These are phyloP conservation scores for Galaxea fascicularis DNA, from an alignment of 92 coral and sea anemone species.

Conservation along the genomic window DNA sequence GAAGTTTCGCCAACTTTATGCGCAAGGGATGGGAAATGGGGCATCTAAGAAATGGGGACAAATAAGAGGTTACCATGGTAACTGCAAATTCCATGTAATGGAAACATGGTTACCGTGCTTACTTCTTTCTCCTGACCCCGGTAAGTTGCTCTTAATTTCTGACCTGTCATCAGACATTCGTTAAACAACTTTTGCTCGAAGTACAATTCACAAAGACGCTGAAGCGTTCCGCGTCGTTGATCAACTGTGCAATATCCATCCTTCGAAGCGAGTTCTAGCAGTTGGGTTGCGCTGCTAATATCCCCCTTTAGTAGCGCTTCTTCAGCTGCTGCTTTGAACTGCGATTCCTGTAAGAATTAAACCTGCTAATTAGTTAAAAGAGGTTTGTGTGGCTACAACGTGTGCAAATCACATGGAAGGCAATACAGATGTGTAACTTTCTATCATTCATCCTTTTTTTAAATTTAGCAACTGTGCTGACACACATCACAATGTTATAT, in stretches of 20 bases:
- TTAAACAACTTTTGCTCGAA: slow-evolving; percentile 8
- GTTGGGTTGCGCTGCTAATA: slow-evolving; percentile 4
- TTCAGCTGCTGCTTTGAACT: neutral
- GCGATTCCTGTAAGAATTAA: neutral
- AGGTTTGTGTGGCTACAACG: no score
- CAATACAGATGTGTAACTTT: no score
- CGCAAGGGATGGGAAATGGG: no score
- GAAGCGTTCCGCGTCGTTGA: slow-evolving; percentile 1
- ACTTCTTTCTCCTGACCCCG: slow-evolving; percentile 1
- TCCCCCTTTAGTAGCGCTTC: slow-evolving; percentile 19
- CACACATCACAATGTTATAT: no score
- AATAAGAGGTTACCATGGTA: no score
- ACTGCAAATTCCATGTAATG: no score
- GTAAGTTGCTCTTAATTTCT: slow-evolving; percentile 10
- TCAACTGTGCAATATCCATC: neutral
- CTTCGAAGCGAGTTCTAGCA: slow-evolving; percentile 15
- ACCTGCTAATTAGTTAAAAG: neutral
- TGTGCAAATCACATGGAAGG: no score
- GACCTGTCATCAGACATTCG: slow-evolving; percentile 25
- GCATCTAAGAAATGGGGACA: no score
- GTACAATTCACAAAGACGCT: slow-evolving; percentile 20
- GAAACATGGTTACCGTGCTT: neutral
- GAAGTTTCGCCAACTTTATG: no score
- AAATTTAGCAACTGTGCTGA: no score
- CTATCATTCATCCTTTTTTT: no score